Conservation (phyloP, 53 echinoderm and acorn worm species). For the Temnopleurus reevesii region DNA sequence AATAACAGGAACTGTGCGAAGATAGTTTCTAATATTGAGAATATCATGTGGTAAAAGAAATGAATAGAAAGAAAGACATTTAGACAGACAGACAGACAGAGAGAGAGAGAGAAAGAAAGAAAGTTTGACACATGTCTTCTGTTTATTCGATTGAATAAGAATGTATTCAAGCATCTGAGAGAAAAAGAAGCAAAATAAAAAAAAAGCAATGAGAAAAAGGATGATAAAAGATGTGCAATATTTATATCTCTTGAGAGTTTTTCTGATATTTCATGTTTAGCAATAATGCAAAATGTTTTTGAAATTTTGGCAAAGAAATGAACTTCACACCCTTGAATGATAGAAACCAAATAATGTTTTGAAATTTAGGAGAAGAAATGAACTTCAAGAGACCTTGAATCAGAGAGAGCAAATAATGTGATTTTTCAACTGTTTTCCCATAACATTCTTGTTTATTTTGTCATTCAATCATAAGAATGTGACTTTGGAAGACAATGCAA, state of each 20-base stretch:
- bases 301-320: neutral
- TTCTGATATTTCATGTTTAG: slow-evolving; percentile 15
- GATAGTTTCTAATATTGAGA: neutral
- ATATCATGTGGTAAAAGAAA: neutral
- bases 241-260: neutral
- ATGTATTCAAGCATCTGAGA: neutral
- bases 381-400: too few relatives aligned
- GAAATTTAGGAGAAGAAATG: neutral
- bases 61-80: neutral
- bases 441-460: slow-evolving; percentile 17
- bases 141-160: neutral
- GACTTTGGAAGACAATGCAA: neutral
- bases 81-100: neutral
- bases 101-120: neutral
- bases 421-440: slow-evolving; percentile 26
- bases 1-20: too few relatives aligned
- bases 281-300: neutral
- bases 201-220: too few relatives aligned
- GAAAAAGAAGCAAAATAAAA: too few relatives aligned
- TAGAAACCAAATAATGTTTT: too few relatives aligned
- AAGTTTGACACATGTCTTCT: neutral
- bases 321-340: slow-evolving; percentile 6
- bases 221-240: too few relatives aligned
- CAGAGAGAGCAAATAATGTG: neutral
- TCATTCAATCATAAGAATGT: slow-evolving; percentile 23